phyloP scores from a whole-genome alignment of 2,888 invertebrate genomes.

The Beris morrisii region DNA sequence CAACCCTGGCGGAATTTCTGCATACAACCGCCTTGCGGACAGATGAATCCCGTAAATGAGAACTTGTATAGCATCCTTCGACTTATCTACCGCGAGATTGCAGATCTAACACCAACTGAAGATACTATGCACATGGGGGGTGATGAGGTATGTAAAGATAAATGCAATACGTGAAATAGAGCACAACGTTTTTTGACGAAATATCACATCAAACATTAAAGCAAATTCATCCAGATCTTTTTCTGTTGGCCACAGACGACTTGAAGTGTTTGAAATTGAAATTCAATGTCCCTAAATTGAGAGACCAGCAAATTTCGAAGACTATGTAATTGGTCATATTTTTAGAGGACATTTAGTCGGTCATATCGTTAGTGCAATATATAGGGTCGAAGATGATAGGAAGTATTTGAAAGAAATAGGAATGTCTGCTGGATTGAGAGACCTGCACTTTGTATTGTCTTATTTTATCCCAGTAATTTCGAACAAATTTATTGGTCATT shows the following conservation, averaged over 20 bases:
- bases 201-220: neutral
- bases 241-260: neutral
- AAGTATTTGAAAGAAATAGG: no score
- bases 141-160: slow-evolving; percentile 67
- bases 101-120: slow-evolving; percentile 61
- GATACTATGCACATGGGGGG: slow-evolving; percentile 81
- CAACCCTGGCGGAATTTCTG: slow-evolving; percentile 74
- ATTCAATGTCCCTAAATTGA: no score
- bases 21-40: slow-evolving; percentile 83
- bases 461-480: no score
- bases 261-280: no score
- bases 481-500: no score
- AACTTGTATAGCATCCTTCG: slow-evolving; percentile 68
- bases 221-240: neutral
- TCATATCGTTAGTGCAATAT: no score
- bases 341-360: no score
- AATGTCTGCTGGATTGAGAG: no score
- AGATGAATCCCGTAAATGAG: slow-evolving; percentile 77
- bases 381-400: no score
- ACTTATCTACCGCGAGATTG: slow-evolving; percentile 70
- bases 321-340: no score
- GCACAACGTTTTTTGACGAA: neutral
- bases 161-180: neutral
- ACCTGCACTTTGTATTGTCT: no score
- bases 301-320: no score